Base-by-base conservation (phyloP, 2,113 vertebrate genomes). In the Archilochus colubris region DNA sequence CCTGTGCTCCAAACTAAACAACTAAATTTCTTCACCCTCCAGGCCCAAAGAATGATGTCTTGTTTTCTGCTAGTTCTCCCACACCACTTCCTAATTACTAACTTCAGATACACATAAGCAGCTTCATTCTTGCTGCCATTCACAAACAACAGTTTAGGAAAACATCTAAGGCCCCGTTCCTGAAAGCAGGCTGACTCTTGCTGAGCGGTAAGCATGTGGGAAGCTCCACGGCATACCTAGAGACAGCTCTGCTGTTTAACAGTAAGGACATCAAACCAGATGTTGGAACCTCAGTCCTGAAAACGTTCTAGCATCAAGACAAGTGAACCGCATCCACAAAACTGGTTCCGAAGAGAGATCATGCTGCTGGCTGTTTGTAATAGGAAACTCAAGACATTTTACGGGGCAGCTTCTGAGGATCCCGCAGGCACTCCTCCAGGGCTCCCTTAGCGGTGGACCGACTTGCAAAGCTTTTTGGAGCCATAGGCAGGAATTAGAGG, bases 391-490 rank as follows among this genome's bases (percentile, higher is more conserved):
- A 59, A 36, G 20, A n/a, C 46, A 24, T 36, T 36, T 55, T 13
- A 6, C 53, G 7, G 13, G 48, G 50, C 54, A 55, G 50, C n/a
- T 21, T 31, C 14, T 3, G 38, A 28, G 21, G 50, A 17, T 19
- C 21, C 46, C 13, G 8, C 33, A 23, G 9, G 38, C 43, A 24
- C 54, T 23, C 53, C 50, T 0, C 10, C 1, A 2, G 6, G 12
- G 20, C 19, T 46, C 63, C 38, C 48, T 36, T n/a, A 6, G 15
- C 13, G 62, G 21, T 40, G 72, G 18, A 7, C 58, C 14, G 50
- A 59, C 62, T 36, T 17, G 25, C n/a, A 40, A 20, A 22, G 25
- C 27, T 17, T 38, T 69, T 25, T 3, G 23, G 12, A 54, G 48
- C 46, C 18, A 16, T 17, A 7, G 1, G 10, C 46, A 38, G 22